phyloP scores from a whole-genome alignment of 2,888 invertebrate genomes.

The Chalcis sispes region DNA sequence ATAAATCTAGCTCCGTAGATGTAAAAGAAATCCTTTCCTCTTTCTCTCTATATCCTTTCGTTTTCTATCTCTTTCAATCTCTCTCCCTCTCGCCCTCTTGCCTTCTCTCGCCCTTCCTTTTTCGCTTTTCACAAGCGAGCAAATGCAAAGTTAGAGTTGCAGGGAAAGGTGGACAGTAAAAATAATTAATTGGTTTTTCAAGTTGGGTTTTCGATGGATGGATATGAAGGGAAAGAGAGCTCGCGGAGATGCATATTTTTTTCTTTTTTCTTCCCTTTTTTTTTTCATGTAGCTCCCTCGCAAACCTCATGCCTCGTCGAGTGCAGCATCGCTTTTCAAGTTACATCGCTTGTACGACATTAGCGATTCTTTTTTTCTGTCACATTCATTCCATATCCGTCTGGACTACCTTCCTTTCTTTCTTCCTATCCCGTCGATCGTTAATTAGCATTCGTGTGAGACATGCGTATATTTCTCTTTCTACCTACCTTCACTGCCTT shows the following conservation, averaged over 20 bases:
- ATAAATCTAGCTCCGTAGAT: too few species aligned
- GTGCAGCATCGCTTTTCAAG: conserved; percentile 21
- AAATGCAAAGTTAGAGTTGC: not conserved
- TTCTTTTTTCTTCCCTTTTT: too few species aligned
- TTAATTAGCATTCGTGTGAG: conserved; percentile 27
- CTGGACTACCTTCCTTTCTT: not conserved
- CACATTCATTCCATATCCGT: too few species aligned
- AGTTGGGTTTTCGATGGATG: not conserved
- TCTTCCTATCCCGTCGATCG: conserved; percentile 9
- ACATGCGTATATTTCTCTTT: not conserved
- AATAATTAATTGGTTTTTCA: conserved; percentile 44
- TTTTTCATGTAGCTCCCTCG: too few species aligned
- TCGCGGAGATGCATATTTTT: not conserved
- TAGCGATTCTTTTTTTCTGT: not conserved
- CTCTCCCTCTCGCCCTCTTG: conserved; percentile 5
- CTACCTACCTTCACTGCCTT: too few species aligned
- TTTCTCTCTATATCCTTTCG: too few species aligned
- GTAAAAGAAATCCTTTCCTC: too few species aligned
- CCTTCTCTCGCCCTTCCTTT: not conserved
- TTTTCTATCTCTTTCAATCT: not conserved
- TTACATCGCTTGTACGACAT: not conserved
- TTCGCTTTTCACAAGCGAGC: not conserved
- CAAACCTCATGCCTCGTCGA: not conserved
- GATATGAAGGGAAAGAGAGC: conserved; percentile 7
- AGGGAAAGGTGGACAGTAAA: not conserved